Conservation (phyloP, 1,140 invertebrate species). For the Panagrolaimus sp. region DNA sequence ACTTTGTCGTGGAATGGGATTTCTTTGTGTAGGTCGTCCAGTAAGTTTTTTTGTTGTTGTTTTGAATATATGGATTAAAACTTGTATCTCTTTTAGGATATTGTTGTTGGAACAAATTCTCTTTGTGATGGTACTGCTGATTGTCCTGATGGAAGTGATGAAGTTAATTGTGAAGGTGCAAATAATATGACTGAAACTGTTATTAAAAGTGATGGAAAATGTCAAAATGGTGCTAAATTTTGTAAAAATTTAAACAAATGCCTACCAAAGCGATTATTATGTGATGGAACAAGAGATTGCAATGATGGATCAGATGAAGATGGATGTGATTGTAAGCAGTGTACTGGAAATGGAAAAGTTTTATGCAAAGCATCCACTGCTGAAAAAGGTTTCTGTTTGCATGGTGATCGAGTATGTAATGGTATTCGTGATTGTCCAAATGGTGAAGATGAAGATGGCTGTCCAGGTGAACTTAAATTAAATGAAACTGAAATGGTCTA, state of each 20-base stretch:
- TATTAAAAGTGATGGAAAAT: slow-evolving; percentile 27
- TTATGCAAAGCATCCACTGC: slow-evolving; percentile 24
- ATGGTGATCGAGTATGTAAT: slow-evolving; percentile 25
- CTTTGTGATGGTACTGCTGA: slow-evolving; percentile 36
- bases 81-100: slow-evolving; percentile 13
- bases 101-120: slow-evolving; percentile 27
- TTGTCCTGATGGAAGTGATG: slow-evolving; percentile 36
- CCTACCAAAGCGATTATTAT: slow-evolving; percentile 40
- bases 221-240: slow-evolving; percentile 28
- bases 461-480: slow-evolving; percentile 14
- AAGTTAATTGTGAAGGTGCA: slow-evolving; percentile 34
- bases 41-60: slow-evolving; percentile 19
- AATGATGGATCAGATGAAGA: slow-evolving; percentile 31
- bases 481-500: neutral
- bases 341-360: slow-evolving; percentile 23
- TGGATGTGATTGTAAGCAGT: slow-evolving; percentile 34
- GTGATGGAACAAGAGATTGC: slow-evolving; percentile 36
- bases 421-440: slow-evolving; percentile 31
- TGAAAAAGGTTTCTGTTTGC: slow-evolving; percentile 22
- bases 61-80: neutral
- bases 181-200: no score
- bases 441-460: slow-evolving; percentile 41
- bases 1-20: slow-evolving; percentile 32
- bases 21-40: slow-evolving; percentile 31
- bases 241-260: slow-evolving; percentile 22